Percentiles rank a stretch among this genome's conserved stretches.
phyloP scores from a whole-genome alignment of 2,888 invertebrate species.

The Piscicola geometra region DNA sequence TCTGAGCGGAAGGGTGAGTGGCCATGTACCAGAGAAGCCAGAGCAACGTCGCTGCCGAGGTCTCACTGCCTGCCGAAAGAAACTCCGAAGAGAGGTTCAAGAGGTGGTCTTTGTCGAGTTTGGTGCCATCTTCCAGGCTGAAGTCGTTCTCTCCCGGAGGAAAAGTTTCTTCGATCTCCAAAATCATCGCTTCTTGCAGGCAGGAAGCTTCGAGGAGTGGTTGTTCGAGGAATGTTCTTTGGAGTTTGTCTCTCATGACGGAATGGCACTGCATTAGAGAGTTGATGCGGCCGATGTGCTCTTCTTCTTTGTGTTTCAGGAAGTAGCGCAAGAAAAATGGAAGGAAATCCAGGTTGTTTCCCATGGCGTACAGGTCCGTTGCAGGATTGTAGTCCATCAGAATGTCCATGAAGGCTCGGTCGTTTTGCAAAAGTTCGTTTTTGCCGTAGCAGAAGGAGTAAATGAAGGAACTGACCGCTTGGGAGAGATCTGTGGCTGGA shows the following conservation, averaged over 20 bases:
- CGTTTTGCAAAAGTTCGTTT: conserved; percentile 29
- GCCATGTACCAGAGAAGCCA: conserved; percentile 51
- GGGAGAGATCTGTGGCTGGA: conserved; percentile 47
- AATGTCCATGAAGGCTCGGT: conserved; percentile 34
- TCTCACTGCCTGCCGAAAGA: conserved; percentile 52
- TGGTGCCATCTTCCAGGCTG: neutral
- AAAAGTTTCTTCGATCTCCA: conserved; percentile 6
- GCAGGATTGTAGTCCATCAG: conserved; percentile 35
- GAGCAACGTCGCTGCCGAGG: conserved; percentile 50
- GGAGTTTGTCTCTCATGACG: conserved; percentile 20
- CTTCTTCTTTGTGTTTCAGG: conserved; percentile 2
- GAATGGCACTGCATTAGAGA: conserved; percentile 28
- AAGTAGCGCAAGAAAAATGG: conserved; percentile 31
- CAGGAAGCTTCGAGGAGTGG: conserved; percentile 5
- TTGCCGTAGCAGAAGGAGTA: conserved; percentile 43
- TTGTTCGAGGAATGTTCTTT: conserved; percentile 1
- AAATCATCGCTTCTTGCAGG: conserved; percentile 32
- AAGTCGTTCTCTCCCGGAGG: neutral
- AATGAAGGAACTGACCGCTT: conserved; percentile 39
- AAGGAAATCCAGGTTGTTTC: conserved; percentile 39
- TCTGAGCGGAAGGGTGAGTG: conserved; percentile 47
- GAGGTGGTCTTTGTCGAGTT: conserved; percentile 41
- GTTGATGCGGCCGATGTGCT: conserved; percentile 35
- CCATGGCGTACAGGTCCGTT: conserved; percentile 38
- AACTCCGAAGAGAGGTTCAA: conserved; percentile 49